Base-by-base conservation (phyloP, 2,113 vertebrate species). In the Gnathochromis pfefferi region DNA sequence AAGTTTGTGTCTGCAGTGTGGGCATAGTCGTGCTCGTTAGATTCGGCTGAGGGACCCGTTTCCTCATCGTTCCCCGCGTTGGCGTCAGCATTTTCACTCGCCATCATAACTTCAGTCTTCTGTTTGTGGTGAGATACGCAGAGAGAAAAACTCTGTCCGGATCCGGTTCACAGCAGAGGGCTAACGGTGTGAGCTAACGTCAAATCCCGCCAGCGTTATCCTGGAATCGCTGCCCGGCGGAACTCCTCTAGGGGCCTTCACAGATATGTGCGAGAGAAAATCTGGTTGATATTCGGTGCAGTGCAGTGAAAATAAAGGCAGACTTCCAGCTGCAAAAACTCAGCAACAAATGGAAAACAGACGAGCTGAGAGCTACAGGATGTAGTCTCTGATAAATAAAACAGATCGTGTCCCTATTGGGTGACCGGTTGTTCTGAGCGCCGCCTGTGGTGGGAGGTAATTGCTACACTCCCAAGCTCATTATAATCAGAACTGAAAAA, bases 1-100 rank as follows among this genome's bases (percentile, higher is more conserved):
- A 45, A 28, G 85, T 28, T 38, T 3, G 6, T 5, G 31, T 84
- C 89, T 23, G 28, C 68, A 2, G 82, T 5, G 90, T 91, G 84
- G 1, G 94, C 94, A 21, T 94, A 94, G 60, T 94, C 93, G 49
- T 94, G 93, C 26, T 95, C 93, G 81, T 93, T 93, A 0, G 93
- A 38, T 11, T 93, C 93, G 2, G 91, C 70, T 1, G 85, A 26
- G 2, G 85, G 10, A 3, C 35, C 68, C 1, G 19, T 17, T 4
- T 87, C 93, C 13, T 80, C 91, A 0, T 40, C 83, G 79, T 5
- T 80, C 5, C 35, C 68, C 10, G 78, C 31, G 60, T 21, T 55
- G 16, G 60, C 40, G 5, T 84, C 78, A 3, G 33, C 45, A 85
- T 84, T 82, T 40, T 70, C 87, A 11, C 45, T 88, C n/a, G 88